Evolutionary conservation across 2,888 invertebrate species (phyloP), one percentile per base, ranked within the genome.

Genomic region (Hirtodrosophila histrioides): DNA sequence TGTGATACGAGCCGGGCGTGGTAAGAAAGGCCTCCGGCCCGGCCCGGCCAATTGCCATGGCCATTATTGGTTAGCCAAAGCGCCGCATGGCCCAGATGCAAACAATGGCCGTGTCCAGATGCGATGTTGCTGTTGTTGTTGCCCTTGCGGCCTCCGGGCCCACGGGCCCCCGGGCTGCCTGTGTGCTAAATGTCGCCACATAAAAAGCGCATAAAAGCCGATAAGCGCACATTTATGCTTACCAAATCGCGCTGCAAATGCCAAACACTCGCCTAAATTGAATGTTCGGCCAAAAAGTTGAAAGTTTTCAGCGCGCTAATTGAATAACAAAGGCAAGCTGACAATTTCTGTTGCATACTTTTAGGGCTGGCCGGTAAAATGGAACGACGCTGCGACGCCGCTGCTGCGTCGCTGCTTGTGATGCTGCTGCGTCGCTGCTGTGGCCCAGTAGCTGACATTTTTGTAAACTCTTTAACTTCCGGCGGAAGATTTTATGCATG

Each of bases 401-500:
- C 6, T 29, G 41, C 9, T 62, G 27, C 27, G 35, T 40, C 45
- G 27, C 48, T 29, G 40, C 6, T 33, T 4, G 1, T 11, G 17
- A 0, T 12, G 41, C 4, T 27, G 41, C 10, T 62, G 31, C 31
- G 29, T 29, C 44, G 23, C 48, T 31, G 40, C 3, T 31, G 10
- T 67, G 64, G 46, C 44, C 64, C 48, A 55, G 55, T 62, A 48
- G 48, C 54, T 53, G 49, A 65, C 65, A 65, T 75, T 62, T 56
- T 48, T 66, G 60, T 57, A 67, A 80, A 55, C 73, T 74, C 85
- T 78, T 88, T 79, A 81, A 86, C 85, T 86, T 85, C 88, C 88
- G 84, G 57, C 85, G 85, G 84, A 85, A 84, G 85, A 86, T 81
- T 84, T 86, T 86, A 86, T 86, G 86, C 82, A 78, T 67, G 78